Percentiles rank a stretch among this genome's conserved stretches.
phyloP scores from a whole-genome alignment of 2,797 vertebrate genomes.

The Danio jaintianensis region DNA sequence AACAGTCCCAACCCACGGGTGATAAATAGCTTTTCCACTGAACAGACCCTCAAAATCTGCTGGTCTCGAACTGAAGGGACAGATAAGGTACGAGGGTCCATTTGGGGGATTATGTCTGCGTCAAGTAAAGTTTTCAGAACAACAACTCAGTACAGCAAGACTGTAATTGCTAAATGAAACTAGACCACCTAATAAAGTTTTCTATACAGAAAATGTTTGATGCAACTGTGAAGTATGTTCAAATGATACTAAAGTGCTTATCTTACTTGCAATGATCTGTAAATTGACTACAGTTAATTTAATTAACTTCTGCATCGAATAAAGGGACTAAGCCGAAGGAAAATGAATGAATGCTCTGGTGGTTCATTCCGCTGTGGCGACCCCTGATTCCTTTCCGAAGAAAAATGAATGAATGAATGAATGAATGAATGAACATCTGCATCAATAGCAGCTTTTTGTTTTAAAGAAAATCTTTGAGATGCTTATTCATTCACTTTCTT shows the following conservation, averaged over 20 bases:
- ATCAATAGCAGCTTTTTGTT: too few species aligned
- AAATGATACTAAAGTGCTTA: background rate
- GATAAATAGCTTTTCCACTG: conserved; percentile 25
- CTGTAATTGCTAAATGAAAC: background rate
- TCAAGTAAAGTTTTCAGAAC: background rate
- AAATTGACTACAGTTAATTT: background rate
- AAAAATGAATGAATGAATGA: too few species aligned
- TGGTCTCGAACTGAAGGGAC: background rate
- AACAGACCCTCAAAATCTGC: conserved; percentile 9
- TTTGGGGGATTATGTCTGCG: background rate
- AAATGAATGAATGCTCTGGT: too few species aligned
- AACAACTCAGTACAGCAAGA: background rate
- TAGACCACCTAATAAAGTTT: background rate
- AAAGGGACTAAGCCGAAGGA: too few species aligned
- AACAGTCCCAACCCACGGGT: conserved; percentile 37
- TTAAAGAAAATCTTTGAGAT: too few species aligned
- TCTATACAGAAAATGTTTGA: background rate
- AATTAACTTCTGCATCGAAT: background rate
- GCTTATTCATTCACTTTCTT: too few species aligned
- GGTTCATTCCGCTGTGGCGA: too few species aligned
- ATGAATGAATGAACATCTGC: too few species aligned
- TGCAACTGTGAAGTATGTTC: background rate
- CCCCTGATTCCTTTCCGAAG: too few species aligned
- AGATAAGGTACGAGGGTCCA: conserved; percentile 26
- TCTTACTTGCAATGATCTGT: background rate